Evolutionary conservation across 2,888 invertebrate genomes (phyloP), one percentile per base, ranked within the genome.

Genomic region (Spialia ferax): DNA sequence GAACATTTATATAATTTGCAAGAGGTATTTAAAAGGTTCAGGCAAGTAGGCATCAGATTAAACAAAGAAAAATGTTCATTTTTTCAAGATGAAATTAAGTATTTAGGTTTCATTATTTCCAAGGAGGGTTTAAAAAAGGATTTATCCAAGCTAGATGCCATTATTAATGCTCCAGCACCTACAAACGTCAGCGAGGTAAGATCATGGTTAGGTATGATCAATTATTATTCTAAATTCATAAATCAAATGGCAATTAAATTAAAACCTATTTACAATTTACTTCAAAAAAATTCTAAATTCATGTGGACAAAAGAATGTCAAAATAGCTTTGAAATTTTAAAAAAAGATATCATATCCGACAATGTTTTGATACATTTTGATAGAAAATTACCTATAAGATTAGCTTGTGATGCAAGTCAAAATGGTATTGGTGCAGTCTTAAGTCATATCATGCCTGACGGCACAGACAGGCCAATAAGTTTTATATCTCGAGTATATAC

Each of bases 371-470:
- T 74, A 23, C 72, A 75, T 62, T 74, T 69, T 62, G 73, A 73
- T 56, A 69, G 71, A 18, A 63, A 65, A 18, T 69, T 75, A 59
- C 62, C 72, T 38, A 72, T 80, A 50, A 70, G 75, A 69, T 67
- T 81, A 15, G 71, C 75, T 67, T 75, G 77, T 61, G 79, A 79
- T 57, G 77, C 78, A 5, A 75, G 76, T 55, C 68, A 72, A 42
- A 74, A 75, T 60, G 83, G 79, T 8, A 68, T 81, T 55, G 82
- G 80, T 2, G 78, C 81, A 80, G 55, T 64, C 0, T 50, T 68
- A 35, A 57, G 62, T 50, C 68, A 68, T 52, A 57, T 73, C 18
- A 72, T 76, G 56, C 74, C 75, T 0, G 75, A 79, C 70, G 79
- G 76, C 18, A 62, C 69, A 0, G 77, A 75, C 35, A 77, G 71